Base-by-base conservation (phyloP, 1,140 invertebrate genomes). In the Brachionus manjavacas region DNA sequence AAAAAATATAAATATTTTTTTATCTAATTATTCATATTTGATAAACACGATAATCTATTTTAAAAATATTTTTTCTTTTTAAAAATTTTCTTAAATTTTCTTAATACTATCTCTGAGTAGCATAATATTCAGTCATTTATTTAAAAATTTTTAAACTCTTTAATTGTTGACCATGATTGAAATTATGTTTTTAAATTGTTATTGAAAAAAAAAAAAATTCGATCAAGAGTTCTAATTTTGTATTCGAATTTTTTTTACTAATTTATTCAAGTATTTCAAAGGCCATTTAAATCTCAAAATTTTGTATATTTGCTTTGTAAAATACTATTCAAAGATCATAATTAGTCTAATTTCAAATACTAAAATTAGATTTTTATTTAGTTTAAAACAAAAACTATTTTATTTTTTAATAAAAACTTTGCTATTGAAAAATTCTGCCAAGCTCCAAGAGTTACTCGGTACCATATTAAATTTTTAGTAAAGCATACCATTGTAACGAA, bases 221-320 rank as follows among this genome's bases (percentile, higher is more conserved):
- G 20, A 20, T 20, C 52, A 60, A 20, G 20, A 60, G 52, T 20
- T 60, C 52, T 60, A 20, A 3, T 20, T 60, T 60, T 20, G 52
- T 60, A 60, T 16, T 60, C 20, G 52, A 60, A 60, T 23, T 20
- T 20, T 20, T 60, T 60, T 20, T 60, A 8, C 52, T 60, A 60
- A 60, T 60, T 60, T 60, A 60, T 60, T 60, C n/a, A 60, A 60
- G 52, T 60, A 60, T 25, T 60, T 60, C n/a, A 60, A 60, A 60
- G 52, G 52, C 52, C 52, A 20, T 60, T 60, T 60, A 20, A 60
- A 60, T 20, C 25, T 60, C 8, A 23, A 60, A 14, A 46, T 12
- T 46, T 60, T 20, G 52, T 20, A 20, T 60, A 25, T 23, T 60
- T 60, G 20, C 52, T 60, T 20, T 23, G 16, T 20, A 9, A 60